A percentile compares a stretch with the other conserved stretches of the same genome.
Evolutionary conservation across 2,888 invertebrate species (phyloP).

Genomic region (Glaucopsyche alexis): DNA sequence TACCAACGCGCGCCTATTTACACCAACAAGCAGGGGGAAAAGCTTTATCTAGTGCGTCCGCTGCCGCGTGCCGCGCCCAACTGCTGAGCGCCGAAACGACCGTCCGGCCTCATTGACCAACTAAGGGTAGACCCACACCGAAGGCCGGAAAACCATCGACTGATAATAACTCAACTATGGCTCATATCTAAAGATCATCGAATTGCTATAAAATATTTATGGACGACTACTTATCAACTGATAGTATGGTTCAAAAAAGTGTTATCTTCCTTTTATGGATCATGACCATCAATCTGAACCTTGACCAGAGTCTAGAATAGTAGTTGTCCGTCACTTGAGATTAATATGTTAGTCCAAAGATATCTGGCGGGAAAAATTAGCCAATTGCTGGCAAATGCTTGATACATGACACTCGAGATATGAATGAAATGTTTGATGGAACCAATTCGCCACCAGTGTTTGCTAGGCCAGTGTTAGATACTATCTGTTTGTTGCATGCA

Average conservation of each 20-base stretch:
- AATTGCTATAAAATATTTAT: not conserved
- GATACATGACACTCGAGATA: not conserved
- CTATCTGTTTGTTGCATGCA: not conserved
- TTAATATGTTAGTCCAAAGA: conserved; percentile 3
- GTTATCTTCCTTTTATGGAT: not conserved
- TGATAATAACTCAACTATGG: not conserved
- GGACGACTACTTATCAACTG: not conserved
- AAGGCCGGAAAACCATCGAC: not conserved
- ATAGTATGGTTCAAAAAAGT: not conserved
- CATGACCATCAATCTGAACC: not conserved
- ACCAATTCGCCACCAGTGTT: not conserved
- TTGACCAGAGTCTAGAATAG: too few relatives aligned
- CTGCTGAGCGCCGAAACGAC: conserved; percentile 49
- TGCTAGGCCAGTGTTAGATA: conserved; percentile 16
- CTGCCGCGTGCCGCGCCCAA: conserved; percentile 81
- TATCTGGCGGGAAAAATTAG: not conserved
- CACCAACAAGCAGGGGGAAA: conserved; percentile 98
- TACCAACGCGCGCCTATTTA: conserved; percentile 99
- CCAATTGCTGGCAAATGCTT: not conserved
- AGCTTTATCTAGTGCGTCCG: conserved; percentile 96
- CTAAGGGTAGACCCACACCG: not conserved
- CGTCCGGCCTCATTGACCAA: not conserved
- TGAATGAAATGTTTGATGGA: not conserved
- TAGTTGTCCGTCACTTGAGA: not conserved
- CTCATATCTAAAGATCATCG: not conserved